Evolutionary conservation across 1,140 invertebrate genomes (phyloP).

Genomic region (Pseudoatta argentina): DNA sequence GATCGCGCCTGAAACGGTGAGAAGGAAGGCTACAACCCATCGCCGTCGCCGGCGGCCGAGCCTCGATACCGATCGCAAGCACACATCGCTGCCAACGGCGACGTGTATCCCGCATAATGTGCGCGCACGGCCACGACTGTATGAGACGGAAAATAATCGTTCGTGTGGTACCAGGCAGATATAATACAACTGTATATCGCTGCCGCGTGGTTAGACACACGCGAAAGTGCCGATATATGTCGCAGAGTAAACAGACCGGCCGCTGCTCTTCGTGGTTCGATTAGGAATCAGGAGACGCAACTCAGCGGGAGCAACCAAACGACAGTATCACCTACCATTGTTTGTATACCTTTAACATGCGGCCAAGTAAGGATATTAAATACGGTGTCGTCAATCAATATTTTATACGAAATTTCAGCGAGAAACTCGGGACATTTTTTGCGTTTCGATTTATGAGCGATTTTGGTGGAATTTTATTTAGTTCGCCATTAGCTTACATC

Average conservation of each 20-base stretch:
- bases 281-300: conserved; percentile 53
- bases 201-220: conserved; percentile 17
- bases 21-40: conserved; percentile 19
- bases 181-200: conserved; percentile 16
- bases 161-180: conserved; percentile 47
- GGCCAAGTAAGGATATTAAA: conserved; percentile 3
- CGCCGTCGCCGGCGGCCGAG: conserved; percentile 3
- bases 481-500: not conserved
- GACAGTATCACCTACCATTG: not conserved
- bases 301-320: not conserved
- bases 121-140: conserved; percentile 35
- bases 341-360: conserved; percentile 4
- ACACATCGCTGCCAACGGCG: conserved; percentile 38
- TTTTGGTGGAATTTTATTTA: not conserved
- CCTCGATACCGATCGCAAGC: conserved; percentile 56
- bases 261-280: conserved; percentile 42
- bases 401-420: conserved; percentile 13
- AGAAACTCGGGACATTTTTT: not conserved
- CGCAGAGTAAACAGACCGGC: conserved; percentile 44
- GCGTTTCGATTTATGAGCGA: not conserved
- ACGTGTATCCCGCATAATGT: conserved; percentile 18
- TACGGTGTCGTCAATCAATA: conserved; percentile 1
- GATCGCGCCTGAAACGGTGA: conserved; percentile 38
- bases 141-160: conserved; percentile 58
- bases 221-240: conserved; percentile 46